These are phyloP conservation scores for Actias luna DNA, from an alignment of 2,888 invertebrate genomes.

Conservation along the genomic window DNA sequence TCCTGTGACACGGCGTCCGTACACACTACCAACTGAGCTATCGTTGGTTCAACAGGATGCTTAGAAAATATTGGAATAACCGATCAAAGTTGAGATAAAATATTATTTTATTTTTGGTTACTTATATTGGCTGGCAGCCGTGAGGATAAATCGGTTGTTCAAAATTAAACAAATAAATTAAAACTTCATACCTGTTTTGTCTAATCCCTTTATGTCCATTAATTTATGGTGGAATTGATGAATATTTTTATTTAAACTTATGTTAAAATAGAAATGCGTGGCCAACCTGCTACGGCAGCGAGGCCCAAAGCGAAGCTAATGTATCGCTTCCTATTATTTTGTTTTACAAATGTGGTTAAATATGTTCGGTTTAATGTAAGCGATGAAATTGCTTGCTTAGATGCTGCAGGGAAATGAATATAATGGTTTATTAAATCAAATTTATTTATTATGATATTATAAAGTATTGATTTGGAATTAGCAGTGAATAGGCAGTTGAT, in stretches of 20 bases:
- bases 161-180: constrained; percentile 34
- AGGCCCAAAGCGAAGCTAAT: background rate
- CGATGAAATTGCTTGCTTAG: too few species aligned
- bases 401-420: too few species aligned
- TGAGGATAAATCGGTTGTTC: constrained; percentile 31
- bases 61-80: background rate
- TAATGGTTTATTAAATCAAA: too few species aligned
- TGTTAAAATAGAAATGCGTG: background rate
- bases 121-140: constrained; percentile 34
- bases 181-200: constrained; percentile 30
- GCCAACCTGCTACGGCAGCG: background rate
- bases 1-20: too few species aligned
- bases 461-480: too few species aligned
- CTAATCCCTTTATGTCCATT: background rate
- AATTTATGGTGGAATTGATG: background rate
- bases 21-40: constrained; percentile 30
- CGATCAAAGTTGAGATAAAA: background rate
- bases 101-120: background rate
- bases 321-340: too few species aligned
- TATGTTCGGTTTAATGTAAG: too few species aligned
- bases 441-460: too few species aligned
- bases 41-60: constrained; percentile 26
- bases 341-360: too few species aligned
- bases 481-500: too few species aligned
- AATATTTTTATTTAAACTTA: background rate